A percentile compares a stretch with the other conserved stretches of the same genome.
Conservation (phyloP, 1,140 invertebrate genomes). For the Heterodera carotae region DNA sequence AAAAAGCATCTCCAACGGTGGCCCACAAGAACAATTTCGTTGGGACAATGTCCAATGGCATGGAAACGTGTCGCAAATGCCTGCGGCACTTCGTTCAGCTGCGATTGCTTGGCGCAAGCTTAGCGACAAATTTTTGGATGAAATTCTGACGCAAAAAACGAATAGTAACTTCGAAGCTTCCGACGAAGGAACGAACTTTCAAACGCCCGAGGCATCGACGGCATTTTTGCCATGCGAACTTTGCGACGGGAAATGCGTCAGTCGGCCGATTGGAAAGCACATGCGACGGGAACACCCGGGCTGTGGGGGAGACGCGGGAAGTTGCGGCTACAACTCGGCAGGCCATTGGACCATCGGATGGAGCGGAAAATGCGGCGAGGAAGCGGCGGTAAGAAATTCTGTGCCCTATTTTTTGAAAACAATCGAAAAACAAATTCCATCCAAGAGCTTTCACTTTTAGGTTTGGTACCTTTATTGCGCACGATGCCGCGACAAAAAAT, state of each 20-base stretch:
- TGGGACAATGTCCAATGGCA: slow-evolving; percentile 63
- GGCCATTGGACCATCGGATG: slow-evolving; percentile 83
- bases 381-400: slow-evolving; percentile 72
- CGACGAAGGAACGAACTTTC: background rate
- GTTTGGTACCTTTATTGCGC: slow-evolving; percentile 88
- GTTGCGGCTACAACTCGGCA: slow-evolving; percentile 83
- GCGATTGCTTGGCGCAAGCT: slow-evolving; percentile 17
- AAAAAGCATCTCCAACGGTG: background rate
- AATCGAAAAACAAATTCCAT: background rate
- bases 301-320: slow-evolving; percentile 81
- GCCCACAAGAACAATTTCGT: slow-evolving; percentile 1
- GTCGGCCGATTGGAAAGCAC: slow-evolving; percentile 84
- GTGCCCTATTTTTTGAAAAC: too few relatives aligned
- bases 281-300: slow-evolving; percentile 86
- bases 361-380: slow-evolving; percentile 82
- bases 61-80: slow-evolving; percentile 67
- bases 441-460: background rate
- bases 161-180: background rate
- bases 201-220: background rate
- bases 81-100: slow-evolving; percentile 48
- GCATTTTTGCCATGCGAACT: slow-evolving; percentile 75
- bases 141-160: background rate
- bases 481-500: slow-evolving; percentile 80
- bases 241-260: slow-evolving; percentile 75
- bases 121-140: slow-evolving; percentile 6